These are phyloP conservation scores for Drosophila anceps DNA, from an alignment of 2,888 invertebrate species.

Conservation along the genomic window DNA sequence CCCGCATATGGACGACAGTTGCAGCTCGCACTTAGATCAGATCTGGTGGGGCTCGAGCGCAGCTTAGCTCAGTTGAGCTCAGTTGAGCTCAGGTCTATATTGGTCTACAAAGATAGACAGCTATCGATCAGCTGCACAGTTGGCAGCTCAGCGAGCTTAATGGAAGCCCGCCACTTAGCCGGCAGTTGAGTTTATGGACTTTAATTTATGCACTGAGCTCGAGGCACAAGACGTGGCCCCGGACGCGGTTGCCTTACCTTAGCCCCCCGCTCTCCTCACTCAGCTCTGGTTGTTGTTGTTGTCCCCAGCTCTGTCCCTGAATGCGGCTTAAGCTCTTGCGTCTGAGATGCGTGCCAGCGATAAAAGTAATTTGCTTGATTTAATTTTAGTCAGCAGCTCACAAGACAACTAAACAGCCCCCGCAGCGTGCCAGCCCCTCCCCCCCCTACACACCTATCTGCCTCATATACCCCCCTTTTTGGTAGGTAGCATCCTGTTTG, in stretches of 20 bases:
- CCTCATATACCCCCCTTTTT: not conserved
- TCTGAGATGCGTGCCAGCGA: conserved; percentile 79
- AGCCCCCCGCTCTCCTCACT: not conserved
- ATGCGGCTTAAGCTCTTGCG: conserved; percentile 75
- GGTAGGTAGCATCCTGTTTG: conserved; percentile 71
- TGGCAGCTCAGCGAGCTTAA: conserved; percentile 80
- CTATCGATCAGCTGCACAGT: conserved; percentile 78
- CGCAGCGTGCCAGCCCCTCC: conserved; percentile 40
- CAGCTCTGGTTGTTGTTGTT: not conserved
- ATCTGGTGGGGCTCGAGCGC: conserved; percentile 8
- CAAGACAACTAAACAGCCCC: conserved; percentile 70
- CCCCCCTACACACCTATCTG: not conserved
- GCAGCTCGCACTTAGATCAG: conserved; percentile 37
- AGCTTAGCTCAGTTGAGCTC: conserved; percentile 8
- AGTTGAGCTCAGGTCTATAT: conserved; percentile 30
- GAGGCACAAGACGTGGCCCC: conserved; percentile 60
- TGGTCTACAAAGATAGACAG: conserved; percentile 68
- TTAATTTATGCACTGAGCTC: conserved; percentile 76
- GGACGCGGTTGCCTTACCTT: conserved; percentile 37
- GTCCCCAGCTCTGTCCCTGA: conserved; percentile 57
- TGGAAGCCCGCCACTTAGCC: conserved; percentile 79
- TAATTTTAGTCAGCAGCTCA: conserved; percentile 80
- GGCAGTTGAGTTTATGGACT: conserved; percentile 78
- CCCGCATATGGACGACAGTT: conserved; percentile 19
- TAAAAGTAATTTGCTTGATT: conserved; percentile 81